A percentile compares a stretch with the other conserved stretches of the same genome.
Evolutionary conservation across 2,113 vertebrate species (phyloP).

Genomic region (Rattus rattus): DNA sequence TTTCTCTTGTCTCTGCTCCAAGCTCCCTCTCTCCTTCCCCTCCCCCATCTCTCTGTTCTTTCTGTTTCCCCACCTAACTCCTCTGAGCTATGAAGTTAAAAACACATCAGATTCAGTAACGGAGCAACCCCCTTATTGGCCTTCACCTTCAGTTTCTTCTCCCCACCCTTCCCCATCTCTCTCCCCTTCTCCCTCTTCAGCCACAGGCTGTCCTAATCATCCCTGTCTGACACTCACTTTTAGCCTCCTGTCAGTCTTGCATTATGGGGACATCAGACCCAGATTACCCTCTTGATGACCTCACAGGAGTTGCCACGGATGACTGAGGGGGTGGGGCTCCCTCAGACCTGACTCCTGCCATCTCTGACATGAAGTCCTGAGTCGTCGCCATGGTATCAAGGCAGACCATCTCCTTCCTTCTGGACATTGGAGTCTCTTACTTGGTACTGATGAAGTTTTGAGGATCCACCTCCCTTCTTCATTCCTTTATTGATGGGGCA

Average conservation of each 20-base stretch:
- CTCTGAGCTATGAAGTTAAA: not conserved
- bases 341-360: not conserved
- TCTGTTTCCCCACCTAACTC: not conserved
- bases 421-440: not conserved
- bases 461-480: not conserved
- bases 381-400: not conserved
- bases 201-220: not conserved
- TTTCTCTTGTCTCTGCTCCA: not conserved
- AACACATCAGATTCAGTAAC: not conserved
- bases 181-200: not conserved
- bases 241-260: not conserved
- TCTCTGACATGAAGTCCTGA: not conserved
- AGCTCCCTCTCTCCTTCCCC: too few relatives aligned
- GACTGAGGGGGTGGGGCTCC: not conserved
- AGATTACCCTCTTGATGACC: not conserved
- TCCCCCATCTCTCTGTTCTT: not conserved
- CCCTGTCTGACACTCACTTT: not conserved
- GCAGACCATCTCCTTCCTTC: not conserved
- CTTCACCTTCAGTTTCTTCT: not conserved
- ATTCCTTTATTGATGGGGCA: not conserved
- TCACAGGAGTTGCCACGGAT: not conserved
- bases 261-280: not conserved
- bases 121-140: not conserved
- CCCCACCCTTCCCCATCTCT: not conserved
- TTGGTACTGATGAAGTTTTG: not conserved